Percentiles rank a stretch among this genome's conserved stretches.
These are phyloP conservation scores for Nothoprocta perdicaria DNA, from an alignment of 2,113 vertebrate species.

Conservation along the genomic window DNA sequence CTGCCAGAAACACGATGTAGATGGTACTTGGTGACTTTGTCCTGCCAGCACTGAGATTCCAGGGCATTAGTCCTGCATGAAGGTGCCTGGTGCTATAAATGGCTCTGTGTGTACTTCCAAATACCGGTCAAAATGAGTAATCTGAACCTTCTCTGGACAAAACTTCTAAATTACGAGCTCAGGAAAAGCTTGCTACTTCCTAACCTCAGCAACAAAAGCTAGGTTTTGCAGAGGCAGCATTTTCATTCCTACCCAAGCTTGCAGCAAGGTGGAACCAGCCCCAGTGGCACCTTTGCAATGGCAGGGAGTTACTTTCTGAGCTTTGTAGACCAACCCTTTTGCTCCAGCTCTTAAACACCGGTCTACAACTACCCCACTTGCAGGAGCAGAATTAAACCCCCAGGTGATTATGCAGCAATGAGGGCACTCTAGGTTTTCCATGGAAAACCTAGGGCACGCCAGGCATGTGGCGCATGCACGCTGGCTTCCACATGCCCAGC, in stretches of 20 bases:
- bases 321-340: neutral
- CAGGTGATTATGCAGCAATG: neutral
- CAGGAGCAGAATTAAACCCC: neutral
- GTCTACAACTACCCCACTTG: neutral
- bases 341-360: neutral
- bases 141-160: neutral
- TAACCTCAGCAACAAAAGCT: neutral
- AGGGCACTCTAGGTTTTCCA: neutral
- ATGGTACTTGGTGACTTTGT: neutral
- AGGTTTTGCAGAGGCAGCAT: neutral
- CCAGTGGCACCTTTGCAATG: neutral
- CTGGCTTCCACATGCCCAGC: neutral
- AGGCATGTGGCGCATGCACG: fast-evolving
- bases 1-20: neutral
- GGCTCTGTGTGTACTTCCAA: neutral
- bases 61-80: neutral
- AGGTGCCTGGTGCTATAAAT: conserved; percentile 1
- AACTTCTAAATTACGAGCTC: neutral
- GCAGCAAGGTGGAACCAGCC: neutral
- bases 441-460: neutral
- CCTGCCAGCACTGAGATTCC: neutral
- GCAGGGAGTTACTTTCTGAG: neutral
- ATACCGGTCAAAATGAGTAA: neutral
- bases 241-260: neutral
- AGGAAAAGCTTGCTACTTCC: neutral